Evolutionary conservation across 2,888 invertebrate genomes (phyloP), one percentile per base, ranked within the genome.

Genomic region (Tinea trinotella): DNA sequence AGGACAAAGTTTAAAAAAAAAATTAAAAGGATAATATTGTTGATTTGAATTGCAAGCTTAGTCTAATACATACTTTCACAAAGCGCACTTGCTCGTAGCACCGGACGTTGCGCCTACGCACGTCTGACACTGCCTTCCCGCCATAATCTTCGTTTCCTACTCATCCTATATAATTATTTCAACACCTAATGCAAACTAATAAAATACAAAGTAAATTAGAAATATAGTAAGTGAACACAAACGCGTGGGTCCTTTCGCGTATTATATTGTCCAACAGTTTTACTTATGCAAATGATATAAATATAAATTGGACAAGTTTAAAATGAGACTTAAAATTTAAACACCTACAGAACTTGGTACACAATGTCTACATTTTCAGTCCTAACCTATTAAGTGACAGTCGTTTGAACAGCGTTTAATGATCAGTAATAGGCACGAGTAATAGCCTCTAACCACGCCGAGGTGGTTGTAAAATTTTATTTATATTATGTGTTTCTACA

Each of bases 401-500:
- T 60, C 59, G 56, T 60, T 57, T 62, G 61, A 66, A 64, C 59
- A 60, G 61, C 59, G 56, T 66, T 59, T 62, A 67, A 67, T 67
- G 63, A 58, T 54, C 24, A 61, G 59, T 65, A 64, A 62, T 68
- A 63, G 59, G 56, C 30, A 54, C 59, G 58, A 60, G 61, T 69
- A 65, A 68, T 63, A 58, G 63, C 57, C 57, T 56, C 60, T 68
- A 66, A 68, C 61, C 62, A 62, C 60, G 56, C 56, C 61, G 61
- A 35, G 55, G 46, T 58, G 64, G 64, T 58, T 59, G 61, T 68
- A 64, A 67, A 67, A 64, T 57, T 68, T 64, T 64, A 65, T 68
- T 65, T 63, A 64, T 60, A 64, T 62, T 62, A 56, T 20, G 53
- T 53, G 53, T 53, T 40, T 40, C 18, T 52, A 19, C 34, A 36